Conservation (phyloP, 2,888 invertebrate genomes). For the Drosophila meridiana region DNA sequence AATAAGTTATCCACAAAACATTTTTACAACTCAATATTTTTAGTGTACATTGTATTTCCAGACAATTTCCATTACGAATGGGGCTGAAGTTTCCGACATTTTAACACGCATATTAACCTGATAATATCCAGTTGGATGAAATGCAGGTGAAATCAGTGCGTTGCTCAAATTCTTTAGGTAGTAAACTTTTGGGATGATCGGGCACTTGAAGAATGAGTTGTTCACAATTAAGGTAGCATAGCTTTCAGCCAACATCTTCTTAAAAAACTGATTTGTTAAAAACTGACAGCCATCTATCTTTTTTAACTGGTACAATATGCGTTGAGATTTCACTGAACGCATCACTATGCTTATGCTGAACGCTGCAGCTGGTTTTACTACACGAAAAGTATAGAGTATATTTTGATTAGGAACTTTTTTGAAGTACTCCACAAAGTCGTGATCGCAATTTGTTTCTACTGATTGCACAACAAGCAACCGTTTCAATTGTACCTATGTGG, state of each 20-base stretch:
- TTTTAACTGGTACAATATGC: conserved; percentile 19
- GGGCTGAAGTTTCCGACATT: neutral
- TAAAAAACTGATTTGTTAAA: conserved; percentile 35
- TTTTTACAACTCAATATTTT: neutral
- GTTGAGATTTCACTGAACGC: conserved; percentile 9
- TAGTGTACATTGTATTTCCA: conserved; percentile 22
- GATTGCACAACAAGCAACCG: conserved; percentile 8
- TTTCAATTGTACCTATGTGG: conserved; percentile 2
- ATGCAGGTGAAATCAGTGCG: neutral
- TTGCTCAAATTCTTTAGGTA: conserved; percentile 26
- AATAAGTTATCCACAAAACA: neutral
- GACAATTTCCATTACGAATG: conserved; percentile 37
- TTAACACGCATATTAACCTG: neutral
- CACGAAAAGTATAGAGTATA: conserved; percentile 24
- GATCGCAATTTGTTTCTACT: conserved; percentile 35
- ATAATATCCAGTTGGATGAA: conserved; percentile 41
- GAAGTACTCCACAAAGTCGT: conserved; percentile 40
- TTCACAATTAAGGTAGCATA: conserved; percentile 29
- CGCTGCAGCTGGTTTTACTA: conserved; percentile 5
- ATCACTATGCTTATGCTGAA: conserved; percentile 25
- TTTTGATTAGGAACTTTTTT: neutral
- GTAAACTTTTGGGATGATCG: conserved; percentile 38
- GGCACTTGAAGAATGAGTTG: conserved; percentile 23
- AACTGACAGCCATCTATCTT: conserved; percentile 47
- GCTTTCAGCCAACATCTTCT: conserved; percentile 5